phyloP scores from a whole-genome alignment of 2,888 invertebrate genomes.

The Neoscelio sp. region DNA sequence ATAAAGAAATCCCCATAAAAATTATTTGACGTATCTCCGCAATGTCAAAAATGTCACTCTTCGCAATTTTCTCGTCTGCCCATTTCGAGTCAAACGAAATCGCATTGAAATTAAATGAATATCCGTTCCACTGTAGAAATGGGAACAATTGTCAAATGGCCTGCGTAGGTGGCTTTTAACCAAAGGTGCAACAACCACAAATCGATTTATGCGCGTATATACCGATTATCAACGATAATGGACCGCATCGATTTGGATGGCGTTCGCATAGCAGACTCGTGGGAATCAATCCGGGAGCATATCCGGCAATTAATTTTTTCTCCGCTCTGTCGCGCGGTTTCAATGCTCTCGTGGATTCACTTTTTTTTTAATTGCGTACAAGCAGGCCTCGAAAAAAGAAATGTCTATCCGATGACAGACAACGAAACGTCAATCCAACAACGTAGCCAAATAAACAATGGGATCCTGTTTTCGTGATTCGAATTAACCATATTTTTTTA shows the following conservation, averaged over 20 bases:
- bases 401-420: conserved; percentile 59
- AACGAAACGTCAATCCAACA: conserved; percentile 58
- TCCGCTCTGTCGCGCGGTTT: conserved; percentile 68
- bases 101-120: too few species aligned
- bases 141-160: conserved; percentile 24
- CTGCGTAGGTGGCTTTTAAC: conserved; percentile 41
- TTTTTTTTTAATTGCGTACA: conserved; percentile 59
- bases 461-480: too few species aligned
- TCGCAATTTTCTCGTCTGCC: too few species aligned
- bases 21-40: too few species aligned
- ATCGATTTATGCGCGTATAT: conserved; percentile 54
- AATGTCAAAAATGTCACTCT: too few species aligned
- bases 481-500: too few species aligned
- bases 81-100: too few species aligned
- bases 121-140: not conserved
- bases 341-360: conserved; percentile 48
- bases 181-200: conserved; percentile 43
- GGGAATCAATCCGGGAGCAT: conserved; percentile 81
- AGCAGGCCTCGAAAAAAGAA: conserved; percentile 50
- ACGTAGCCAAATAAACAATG: conserved; percentile 50
- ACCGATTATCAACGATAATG: conserved; percentile 69
- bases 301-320: conserved; percentile 82
- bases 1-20: too few species aligned
- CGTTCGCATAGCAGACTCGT: conserved; percentile 74
- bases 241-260: conserved; percentile 67